A percentile compares a stretch with the other conserved stretches of the same genome.
phyloP scores from a whole-genome alignment of 2,797 vertebrate species.

The Pangasius sanitwongsei region DNA sequence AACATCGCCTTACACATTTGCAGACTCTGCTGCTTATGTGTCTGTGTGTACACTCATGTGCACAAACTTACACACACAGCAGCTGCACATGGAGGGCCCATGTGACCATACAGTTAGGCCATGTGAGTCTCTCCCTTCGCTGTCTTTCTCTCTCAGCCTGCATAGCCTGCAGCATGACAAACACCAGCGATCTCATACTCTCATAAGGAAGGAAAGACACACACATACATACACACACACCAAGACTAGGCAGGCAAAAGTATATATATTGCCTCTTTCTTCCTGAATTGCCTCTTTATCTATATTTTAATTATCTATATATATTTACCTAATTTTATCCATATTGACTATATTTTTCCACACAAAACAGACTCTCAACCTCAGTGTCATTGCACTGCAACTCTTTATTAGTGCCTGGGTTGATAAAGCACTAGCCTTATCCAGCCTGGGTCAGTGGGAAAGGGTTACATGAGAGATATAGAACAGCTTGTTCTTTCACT shows the following conservation, averaged over 20 bases:
- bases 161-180: slow-evolving; percentile 28
- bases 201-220: slow-evolving; percentile 10
- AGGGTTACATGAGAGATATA: slow-evolving; percentile 27
- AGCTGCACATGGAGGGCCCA: slow-evolving; percentile 81
- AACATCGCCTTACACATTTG: background rate
- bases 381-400: slow-evolving; percentile 4
- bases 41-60: background rate
- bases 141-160: slow-evolving; percentile 19
- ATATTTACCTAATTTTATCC: background rate
- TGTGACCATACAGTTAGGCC: slow-evolving; percentile 81
- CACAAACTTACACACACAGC: slow-evolving; percentile 47
- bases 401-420: slow-evolving; percentile 8
- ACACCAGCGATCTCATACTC: slow-evolving; percentile 32
- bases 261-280: slow-evolving; percentile 9
- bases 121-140: slow-evolving; percentile 78
- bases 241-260: background rate
- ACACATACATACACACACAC: slow-evolving; percentile 7
- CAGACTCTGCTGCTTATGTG: background rate
- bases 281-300: slow-evolving; percentile 11
- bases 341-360: background rate
- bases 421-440: background rate
- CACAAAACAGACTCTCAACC: background rate
- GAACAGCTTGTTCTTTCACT: slow-evolving; percentile 33
- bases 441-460: slow-evolving; percentile 13
- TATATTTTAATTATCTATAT: background rate